Percentiles rank a stretch among this genome's conserved stretches.
Conservation (phyloP, 2,888 invertebrate genomes). For the Campoletis raptor region DNA sequence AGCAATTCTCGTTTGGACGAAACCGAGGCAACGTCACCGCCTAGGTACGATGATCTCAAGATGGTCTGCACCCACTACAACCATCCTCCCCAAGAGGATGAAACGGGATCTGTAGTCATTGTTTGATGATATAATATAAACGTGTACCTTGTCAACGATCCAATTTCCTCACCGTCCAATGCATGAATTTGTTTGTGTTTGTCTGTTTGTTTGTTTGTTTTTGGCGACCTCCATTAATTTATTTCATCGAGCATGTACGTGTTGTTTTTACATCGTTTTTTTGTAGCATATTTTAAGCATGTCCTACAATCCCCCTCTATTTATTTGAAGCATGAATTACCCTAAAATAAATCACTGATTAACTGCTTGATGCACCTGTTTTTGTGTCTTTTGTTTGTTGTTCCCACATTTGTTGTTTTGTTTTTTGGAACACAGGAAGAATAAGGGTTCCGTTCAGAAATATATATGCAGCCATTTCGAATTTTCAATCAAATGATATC, state of each 20-base stretch:
- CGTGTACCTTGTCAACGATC: conserved; percentile 40
- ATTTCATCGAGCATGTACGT: conserved; percentile 82
- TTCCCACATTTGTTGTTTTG: conserved; percentile 24
- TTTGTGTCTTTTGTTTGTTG: conserved; percentile 67
- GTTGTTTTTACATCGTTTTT: conserved; percentile 60
- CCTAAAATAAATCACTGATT: conserved; percentile 83
- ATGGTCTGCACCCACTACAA: conserved; percentile 82
- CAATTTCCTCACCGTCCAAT: conserved; percentile 51
- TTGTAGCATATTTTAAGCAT: conserved; percentile 76
- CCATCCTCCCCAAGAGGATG: conserved; percentile 83
- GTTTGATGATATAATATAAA: conserved; percentile 76
- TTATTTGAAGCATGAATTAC: conserved; percentile 83
- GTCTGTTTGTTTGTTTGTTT: conserved; percentile 59
- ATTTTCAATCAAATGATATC: neutral
- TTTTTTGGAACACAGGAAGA: neutral
- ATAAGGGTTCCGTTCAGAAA: neutral
- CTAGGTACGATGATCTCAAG: conserved; percentile 85
- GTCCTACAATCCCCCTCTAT: conserved; percentile 79
- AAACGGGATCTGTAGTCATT: conserved; percentile 85
- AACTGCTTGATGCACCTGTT: conserved; percentile 83
- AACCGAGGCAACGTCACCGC: conserved; percentile 76
- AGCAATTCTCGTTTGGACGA: conserved; percentile 81
- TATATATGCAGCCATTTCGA: neutral
- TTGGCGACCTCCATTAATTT: conserved; percentile 75
- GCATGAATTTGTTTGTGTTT: conserved; percentile 72